Percentiles rank a stretch among this genome's conserved stretches.
phyloP scores from a whole-genome alignment of 92 coral and sea anemone genomes.

The Bergia puertoricense region DNA sequence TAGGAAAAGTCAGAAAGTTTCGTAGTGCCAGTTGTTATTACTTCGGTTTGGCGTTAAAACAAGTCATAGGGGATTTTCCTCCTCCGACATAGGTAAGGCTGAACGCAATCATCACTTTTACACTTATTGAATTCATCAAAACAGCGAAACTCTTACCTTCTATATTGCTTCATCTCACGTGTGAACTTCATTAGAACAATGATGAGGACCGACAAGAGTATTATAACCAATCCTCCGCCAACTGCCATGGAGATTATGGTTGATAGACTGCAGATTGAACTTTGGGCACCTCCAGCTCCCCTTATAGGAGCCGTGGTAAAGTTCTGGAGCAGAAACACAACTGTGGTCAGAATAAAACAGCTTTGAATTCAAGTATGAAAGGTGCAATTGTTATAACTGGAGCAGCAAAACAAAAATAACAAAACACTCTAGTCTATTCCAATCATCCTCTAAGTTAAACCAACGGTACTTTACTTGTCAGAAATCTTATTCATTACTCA shows the following conservation, averaged over 20 bases:
- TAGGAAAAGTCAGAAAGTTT: too few species aligned
- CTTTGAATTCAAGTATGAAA: not conserved
- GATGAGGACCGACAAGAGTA: constrained; percentile 15
- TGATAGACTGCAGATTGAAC: constrained; percentile 9
- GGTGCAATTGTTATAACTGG: not conserved
- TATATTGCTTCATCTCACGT: constrained; percentile 19
- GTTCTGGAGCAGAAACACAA: not conserved
- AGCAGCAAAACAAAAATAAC: too few species aligned
- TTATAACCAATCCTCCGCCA: constrained; percentile 36
- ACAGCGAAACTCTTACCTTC: constrained; percentile 16
- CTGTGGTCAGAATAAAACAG: not conserved
- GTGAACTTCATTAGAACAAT: constrained; percentile 12
- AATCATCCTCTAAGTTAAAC: too few species aligned
- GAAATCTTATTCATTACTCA: too few species aligned
- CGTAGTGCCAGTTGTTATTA: too few species aligned
- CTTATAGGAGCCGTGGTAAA: not conserved
- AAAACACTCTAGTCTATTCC: too few species aligned
- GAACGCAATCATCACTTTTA: not conserved
- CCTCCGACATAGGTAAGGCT: too few species aligned
- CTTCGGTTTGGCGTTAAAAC: too few species aligned
- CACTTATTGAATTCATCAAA: too few species aligned
- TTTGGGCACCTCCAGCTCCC: not conserved
- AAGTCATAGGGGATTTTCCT: too few species aligned
- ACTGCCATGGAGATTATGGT: constrained; percentile 26
- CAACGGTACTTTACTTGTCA: too few species aligned